Evolutionary conservation across 2,797 vertebrate genomes (phyloP).

Genomic region (Pelodytes ibericus): DNA sequence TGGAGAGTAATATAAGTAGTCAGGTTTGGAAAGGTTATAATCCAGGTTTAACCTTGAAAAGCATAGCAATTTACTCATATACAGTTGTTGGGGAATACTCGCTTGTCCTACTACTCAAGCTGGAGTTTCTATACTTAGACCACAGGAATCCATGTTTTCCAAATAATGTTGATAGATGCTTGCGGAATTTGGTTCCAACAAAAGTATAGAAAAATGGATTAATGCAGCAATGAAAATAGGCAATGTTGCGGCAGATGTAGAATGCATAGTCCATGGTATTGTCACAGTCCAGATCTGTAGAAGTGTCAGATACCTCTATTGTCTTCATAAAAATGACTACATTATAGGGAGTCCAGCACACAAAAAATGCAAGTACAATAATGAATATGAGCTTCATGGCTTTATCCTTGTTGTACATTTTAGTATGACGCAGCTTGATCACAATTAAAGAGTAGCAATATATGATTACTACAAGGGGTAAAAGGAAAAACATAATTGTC

Average conservation of each 20-base stretch:
- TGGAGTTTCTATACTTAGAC: constrained; percentile 16
- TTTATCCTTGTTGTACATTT: constrained; percentile 73
- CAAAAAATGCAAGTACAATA: constrained; percentile 75
- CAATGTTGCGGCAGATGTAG: constrained; percentile 74
- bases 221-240: constrained; percentile 78
- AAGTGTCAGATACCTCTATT: constrained; percentile 17
- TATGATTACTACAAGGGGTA: constrained; percentile 71
- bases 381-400: constrained; percentile 77
- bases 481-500: constrained; percentile 74
- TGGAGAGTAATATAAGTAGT: no score
- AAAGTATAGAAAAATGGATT: constrained; percentile 81
- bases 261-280: constrained; percentile 66
- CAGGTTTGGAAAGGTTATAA: no score
- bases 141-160: constrained; percentile 65
- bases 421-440: constrained; percentile 69
- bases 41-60: background rate
- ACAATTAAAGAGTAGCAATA: constrained; percentile 78
- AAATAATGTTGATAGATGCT: constrained; percentile 69
- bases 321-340: constrained; percentile 70
- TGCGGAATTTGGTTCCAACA: constrained; percentile 79
- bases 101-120: constrained; percentile 33
- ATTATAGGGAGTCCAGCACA: constrained; percentile 81
- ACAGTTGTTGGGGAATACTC: constrained; percentile 46
- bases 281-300: fast-evolving
- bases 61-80: constrained; percentile 21